Evolutionary conservation across 1,140 invertebrate genomes (phyloP), one percentile per base, ranked within the genome.

Genomic region (Nebria ingens): DNA sequence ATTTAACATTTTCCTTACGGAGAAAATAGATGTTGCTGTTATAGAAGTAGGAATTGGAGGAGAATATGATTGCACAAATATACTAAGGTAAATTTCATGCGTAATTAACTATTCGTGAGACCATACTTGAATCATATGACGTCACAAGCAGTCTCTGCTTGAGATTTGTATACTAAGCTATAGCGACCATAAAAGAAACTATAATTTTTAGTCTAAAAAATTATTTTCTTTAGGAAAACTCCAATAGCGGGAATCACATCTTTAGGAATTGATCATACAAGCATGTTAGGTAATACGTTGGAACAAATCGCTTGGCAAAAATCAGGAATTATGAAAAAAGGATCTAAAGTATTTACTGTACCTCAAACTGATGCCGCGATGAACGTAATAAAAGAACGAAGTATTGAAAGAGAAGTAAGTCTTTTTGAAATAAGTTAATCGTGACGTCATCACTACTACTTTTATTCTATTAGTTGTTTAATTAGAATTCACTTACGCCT

Each of bases 11-110:
- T 98, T 99, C 71, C 49, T 93, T 0, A 72, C 83, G 53, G 86
- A 94, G 67, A 81, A 91, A 59, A 83, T 95, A 3, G 93, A 99
- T 69, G 94, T 97, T 4, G 90, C 89, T 1, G 83, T 99, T 34
- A 68, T 99, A 4, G 97, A 99, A 77, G 96, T 98, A 45, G 97
- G 97, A 11, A 96, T 99, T 60, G 97, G 97, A 0, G 97, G 97
- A 0, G 82, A 89, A 68, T 85, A 85, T 61, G 97, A 99, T 69
- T 87, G 83, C 61, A 99, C 97, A 1, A 99, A 99, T 77, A 74
- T 98, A 4, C 67, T 98, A 23, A 79, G 80, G 86, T 88, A 75
- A 63, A 61, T 58, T 29, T 6, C 4, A 29, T 29, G 25, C 25
- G 13, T 29, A 6, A n/a, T n/a, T n/a, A n/a, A n/a, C n/a, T n/a